Evolutionary conservation across 1,140 invertebrate species (phyloP), one percentile per base, ranked within the genome.

Genomic region (Apis dorsata): DNA sequence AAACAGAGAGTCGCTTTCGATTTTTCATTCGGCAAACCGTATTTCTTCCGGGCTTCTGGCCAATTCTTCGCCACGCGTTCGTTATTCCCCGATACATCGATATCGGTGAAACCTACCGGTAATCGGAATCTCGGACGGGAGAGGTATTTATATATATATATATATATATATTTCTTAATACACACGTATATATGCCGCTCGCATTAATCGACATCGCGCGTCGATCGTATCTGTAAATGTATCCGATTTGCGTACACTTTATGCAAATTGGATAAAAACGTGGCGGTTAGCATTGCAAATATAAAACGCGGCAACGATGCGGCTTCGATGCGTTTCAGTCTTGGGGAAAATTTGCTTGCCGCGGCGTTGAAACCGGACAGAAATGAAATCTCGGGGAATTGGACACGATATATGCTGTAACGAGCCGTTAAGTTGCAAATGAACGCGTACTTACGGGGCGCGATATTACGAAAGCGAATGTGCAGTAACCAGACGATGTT

Each of bases 391-490:
- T 70, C 53, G 55, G 57, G 62, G 69, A 81, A 81, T 73, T 75
- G 83, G n/a, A 85, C 85, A 62, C 59, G 62, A 74, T 70, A 66
- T 21, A 63, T 57, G 70, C 65, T 13, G 53, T 68, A n/a, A 51
- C 70, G 21, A 63, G 65, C 74, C 49, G 79, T 84, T 69, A 62
- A 60, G 73, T 76, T 65, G 57, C 24, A 60, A 62, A 62, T 63
- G 79, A 81, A 80, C 75, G 28, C 17, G 51, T 60, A 24, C 75
- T 59, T 57, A 34, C 28, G 44, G 28, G 15, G n/a, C 68, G 74
- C 24, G 73, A 24, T 65, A 69, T 87, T 87, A 70, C 86, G 62
- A 87, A 87, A 86, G n/a, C 75, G 72, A 79, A 44, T 44, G 34
- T 72, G 60, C 68, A 83, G 49, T 73, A 87, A 80, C 79, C 76